Conservation (phyloP, 2,888 invertebrate species). For the Lepeophtheirus nordmannii region DNA sequence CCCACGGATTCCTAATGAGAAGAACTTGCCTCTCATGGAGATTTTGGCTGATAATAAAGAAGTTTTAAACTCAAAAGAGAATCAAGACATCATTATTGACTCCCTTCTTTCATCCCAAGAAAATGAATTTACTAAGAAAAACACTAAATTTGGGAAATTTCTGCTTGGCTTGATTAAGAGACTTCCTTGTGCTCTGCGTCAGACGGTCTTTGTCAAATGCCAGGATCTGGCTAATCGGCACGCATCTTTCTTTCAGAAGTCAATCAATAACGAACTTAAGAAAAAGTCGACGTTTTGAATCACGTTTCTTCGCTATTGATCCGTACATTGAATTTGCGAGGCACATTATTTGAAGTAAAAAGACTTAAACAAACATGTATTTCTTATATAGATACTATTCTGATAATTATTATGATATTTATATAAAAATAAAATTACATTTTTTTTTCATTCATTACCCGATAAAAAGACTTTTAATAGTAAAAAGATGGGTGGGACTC, state of each 20-base stretch:
- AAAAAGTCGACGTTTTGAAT: neutral
- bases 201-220: neutral
- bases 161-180: neutral
- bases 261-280: neutral
- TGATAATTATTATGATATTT: neutral
- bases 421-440: slow-evolving; percentile 5
- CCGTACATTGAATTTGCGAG: neutral
- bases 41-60: neutral
- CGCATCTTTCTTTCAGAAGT: neutral
- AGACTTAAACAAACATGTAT: neutral
- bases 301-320: no score
- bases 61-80: neutral
- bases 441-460: neutral
- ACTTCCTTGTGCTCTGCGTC: neutral
- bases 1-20: neutral
- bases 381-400: neutral
- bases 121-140: neutral
- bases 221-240: neutral
- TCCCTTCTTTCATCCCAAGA: neutral
- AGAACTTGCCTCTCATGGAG: neutral
- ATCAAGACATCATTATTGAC: neutral
- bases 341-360: neutral
- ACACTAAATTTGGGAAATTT: slow-evolving; percentile 9
- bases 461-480: neutral
- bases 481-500: neutral